Conservation (phyloP, 2,888 invertebrate genomes). For the Teleogryllus oceanicus region DNA sequence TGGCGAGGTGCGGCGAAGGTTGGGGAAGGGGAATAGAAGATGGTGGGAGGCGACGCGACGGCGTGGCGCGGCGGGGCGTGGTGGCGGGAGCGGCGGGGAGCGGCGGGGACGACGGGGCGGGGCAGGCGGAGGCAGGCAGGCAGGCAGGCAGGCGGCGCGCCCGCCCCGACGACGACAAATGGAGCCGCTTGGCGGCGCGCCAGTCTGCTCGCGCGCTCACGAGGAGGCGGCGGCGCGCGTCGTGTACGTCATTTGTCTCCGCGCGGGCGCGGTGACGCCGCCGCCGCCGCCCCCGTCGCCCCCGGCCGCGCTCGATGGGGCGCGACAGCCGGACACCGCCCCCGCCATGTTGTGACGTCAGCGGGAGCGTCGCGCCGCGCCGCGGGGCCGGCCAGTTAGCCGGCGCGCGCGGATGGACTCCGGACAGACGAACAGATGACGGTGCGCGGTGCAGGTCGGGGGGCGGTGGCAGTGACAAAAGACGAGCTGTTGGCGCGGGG, state of each 20-base stretch:
- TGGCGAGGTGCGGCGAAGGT: no score
- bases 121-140: no score
- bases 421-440: not conserved
- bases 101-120: not conserved
- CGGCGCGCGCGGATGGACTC: not conserved
- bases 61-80: not conserved
- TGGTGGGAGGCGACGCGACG: not conserved
- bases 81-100: not conserved
- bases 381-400: not conserved
- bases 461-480: no score
- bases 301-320: not conserved
- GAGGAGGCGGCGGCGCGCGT: conserved; percentile 18
- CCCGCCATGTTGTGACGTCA: conserved; percentile 2
- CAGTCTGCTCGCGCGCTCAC: not conserved
- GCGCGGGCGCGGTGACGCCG: not conserved
- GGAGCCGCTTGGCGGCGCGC: conserved; percentile 6
- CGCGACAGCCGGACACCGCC: conserved; percentile 6
- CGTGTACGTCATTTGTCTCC: conserved; percentile 10
- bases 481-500: no score
- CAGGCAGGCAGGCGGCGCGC: not conserved
- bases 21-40: no score
- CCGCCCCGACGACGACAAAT: conserved; percentile 6
- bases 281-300: not conserved
- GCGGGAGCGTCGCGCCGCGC: not conserved
- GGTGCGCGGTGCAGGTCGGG: no score